Percentiles rank a stretch among this genome's conserved stretches.
Conservation (phyloP, 2,113 vertebrate genomes). For the Callaeas wilsoni region DNA sequence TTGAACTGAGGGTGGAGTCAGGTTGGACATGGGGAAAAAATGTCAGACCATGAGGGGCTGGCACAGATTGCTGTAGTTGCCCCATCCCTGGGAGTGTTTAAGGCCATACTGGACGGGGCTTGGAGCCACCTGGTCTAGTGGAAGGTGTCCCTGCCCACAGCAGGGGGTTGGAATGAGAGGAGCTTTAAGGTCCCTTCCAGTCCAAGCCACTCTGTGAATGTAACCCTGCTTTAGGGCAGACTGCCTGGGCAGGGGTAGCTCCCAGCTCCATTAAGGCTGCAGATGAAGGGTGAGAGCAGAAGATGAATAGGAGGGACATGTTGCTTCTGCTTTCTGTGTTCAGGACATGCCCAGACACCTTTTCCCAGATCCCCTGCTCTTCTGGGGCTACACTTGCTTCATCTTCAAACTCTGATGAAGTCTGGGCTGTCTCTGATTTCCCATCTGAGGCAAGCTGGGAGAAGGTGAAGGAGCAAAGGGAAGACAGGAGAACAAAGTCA, state of each 20-base stretch:
- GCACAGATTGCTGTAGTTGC: background rate
- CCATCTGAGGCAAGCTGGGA: background rate
- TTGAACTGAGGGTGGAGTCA: background rate
- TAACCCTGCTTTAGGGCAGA: background rate
- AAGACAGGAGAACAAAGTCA: background rate
- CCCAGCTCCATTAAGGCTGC: background rate
- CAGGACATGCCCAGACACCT: background rate
- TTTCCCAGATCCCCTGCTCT: background rate
- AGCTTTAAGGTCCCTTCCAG: background rate
- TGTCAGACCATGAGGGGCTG: background rate
- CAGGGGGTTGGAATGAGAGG: background rate
- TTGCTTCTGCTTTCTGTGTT: background rate
- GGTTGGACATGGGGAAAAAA: background rate
- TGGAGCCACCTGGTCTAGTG: background rate
- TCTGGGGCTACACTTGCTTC: background rate
- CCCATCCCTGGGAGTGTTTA: background rate
- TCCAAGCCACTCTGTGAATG: background rate
- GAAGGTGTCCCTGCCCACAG: background rate
- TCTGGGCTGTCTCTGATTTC: background rate
- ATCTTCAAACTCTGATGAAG: background rate
- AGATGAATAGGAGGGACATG: background rate
- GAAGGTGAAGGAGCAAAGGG: background rate
- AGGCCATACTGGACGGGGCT: rapidly evolving
- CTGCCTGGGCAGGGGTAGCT: background rate
- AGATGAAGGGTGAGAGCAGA: background rate